Evolutionary conservation across 2,797 vertebrate species (phyloP).

Genomic region (Rhodeus uyekii): DNA sequence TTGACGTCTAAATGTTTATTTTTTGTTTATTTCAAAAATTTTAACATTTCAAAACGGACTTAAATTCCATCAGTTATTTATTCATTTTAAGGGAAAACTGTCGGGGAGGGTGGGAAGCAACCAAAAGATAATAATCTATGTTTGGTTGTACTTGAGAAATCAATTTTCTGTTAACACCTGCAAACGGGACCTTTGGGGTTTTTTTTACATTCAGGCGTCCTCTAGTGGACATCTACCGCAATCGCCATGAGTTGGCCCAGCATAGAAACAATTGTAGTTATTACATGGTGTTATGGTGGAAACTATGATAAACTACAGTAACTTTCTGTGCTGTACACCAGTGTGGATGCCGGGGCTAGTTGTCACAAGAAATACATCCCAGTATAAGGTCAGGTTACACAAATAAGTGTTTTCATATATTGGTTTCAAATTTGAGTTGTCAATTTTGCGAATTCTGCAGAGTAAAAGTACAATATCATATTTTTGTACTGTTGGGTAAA

Average conservation of each 20-base stretch:
- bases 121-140: background rate
- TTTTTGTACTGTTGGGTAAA: background rate
- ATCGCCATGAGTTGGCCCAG: background rate
- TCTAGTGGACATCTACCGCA: constrained; percentile 2
- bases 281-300: background rate
- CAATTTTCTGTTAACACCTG: background rate
- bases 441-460: background rate
- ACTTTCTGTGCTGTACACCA: background rate
- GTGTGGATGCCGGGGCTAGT: background rate
- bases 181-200: background rate
- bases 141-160: background rate
- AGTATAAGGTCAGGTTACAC: background rate
- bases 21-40: too few species aligned
- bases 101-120: too few species aligned
- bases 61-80: background rate
- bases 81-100: background rate
- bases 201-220: background rate
- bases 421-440: background rate
- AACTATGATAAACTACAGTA: background rate
- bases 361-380: background rate
- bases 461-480: background rate
- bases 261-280: background rate
- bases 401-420: background rate
- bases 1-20: background rate
- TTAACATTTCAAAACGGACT: too few species aligned